Evolutionary conservation across 2,888 invertebrate genomes (phyloP), one percentile per base, ranked within the genome.

Genomic region (Drosophila hawaiiensis): DNA sequence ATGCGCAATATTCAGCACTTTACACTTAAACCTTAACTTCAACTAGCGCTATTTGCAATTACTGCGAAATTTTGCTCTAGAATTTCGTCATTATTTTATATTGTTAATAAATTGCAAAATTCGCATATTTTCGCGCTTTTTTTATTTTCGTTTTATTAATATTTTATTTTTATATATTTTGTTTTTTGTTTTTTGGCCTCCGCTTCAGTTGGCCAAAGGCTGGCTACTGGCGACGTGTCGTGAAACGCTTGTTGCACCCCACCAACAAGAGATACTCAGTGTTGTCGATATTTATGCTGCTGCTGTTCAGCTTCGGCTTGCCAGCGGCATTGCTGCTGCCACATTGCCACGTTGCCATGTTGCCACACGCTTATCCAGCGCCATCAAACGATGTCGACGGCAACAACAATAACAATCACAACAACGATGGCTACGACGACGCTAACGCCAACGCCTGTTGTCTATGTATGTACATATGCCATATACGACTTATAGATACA

Each of bases 241-340:
- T 70, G 76, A 73, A 83, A 88, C 80, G 90, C 90, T 90, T 88
- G 86, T 85, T 90, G 90, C 85, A 86, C 89, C 84, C 88, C 82
- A 56, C 64, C 69, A 79, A 78, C 69, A 67, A 67, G 61, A 77
- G 77, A 80, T 78, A 65, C 55, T 63, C 35, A 69, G 22, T 76
- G 62, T 60, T 52, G 73, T 33, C 64, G 61, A 47, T 77, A 63
- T 43, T 70, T 52, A 22, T 60, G 39, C 47, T 62, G 49, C 31
- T 67, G 56, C 59, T 73, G 61, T 52, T 58, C 76, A 80, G 71
- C 76, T 72, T 86, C 84, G 89, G 84, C 73, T 70, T 73, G 90
- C 84, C 83, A 78, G 85, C 83, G 90, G 87, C 84, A 82, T 83
- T 87, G 83, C 76, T 75, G 79, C 74, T 68, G 70, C 60, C 52